Base-by-base conservation (phyloP, 2,113 vertebrate species). In the Ursus arctos region DNA sequence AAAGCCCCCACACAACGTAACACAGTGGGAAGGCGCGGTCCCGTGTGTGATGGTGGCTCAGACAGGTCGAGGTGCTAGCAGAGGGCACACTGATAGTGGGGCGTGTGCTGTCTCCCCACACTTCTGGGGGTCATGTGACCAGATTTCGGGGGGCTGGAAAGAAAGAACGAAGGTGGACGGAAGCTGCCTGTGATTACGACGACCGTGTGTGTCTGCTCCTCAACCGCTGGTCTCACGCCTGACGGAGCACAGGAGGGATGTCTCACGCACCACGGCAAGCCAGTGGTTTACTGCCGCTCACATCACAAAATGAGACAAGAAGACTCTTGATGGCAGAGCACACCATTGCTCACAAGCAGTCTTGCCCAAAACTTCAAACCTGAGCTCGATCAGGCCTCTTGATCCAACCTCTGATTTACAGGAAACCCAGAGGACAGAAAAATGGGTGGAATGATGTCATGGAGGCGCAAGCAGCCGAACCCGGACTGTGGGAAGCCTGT, bases 21-120 rank as follows among this genome's bases (percentile, higher is more conserved):
- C 31, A 33, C 2, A 0, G 1, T 0, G 7, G 43, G 53, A 57
- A 36, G 79, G 36, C 1, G 2, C 10, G 10, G 6, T 21, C 33
- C 49, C 4, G 26, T 14, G 55, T 9, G 55, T 9, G 3, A 8
- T 0, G 10, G 61, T 7, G 33, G 40, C 84, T 88, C 51, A 12
- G 51, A 22, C 11, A 2, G 93, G 33, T 7, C 0, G 1, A 11
- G n/a, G 13, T 53, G 7, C 67, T 36, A 19, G 85, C 33, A 33
- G 33, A 11, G 24, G 88, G n/a, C 14, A 5, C 22, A 3, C 28
- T 0, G 40, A 0, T 5, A 2, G 18, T 21, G 61, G 7, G 31
- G 19, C 31, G 40, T 24, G 2, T 4, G 47, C 61, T 1, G 0
- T 33, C 36, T 63, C 14, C 21, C 55, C 1, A 1, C 0, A 0